Evolutionary conservation across 2,888 invertebrate genomes (phyloP), one percentile per base, ranked within the genome.

Genomic region (Chymomyza amoena): DNA sequence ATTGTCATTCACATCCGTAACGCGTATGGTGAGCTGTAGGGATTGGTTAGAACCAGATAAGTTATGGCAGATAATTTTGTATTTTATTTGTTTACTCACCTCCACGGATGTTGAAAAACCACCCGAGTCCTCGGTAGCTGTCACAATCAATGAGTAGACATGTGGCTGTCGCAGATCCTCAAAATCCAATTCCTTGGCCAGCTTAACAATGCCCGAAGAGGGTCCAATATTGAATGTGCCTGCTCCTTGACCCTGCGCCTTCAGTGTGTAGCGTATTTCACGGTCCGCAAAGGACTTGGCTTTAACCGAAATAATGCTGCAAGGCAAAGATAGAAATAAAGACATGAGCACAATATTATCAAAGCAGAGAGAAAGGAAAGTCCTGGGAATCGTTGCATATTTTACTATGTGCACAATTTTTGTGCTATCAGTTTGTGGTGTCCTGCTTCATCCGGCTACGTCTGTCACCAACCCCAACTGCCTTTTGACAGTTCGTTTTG

Each of bases 281-380:
- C 98, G 95, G 92, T 98, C 98, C 75, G 98, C 98, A 90, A 99
- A 99, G 1, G 98, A 98, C 92, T 98, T 98, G 4, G 99, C 99
- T 93, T 98, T 97, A 77, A 99, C 97, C 50, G 98, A 97, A 91
- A 98, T 97, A 67, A 98, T 98, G 91, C 98, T 98, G 94, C 70
- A 80, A 76, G 61, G 76, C 52, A 67, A 63, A 66, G 18, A 61
- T 57, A 36, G 56, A 65, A 6, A 20, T 61, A 36, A 15, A n/a
- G 39, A 60, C 13, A 66, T 36, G 18, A 66, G 63, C 25, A 63
- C 39, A 45, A 45, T 45, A 45, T 45, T 45, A 45, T 51, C 62
- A 57, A 52, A 61, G n/a, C 62, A 54, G 54, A 67, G 62, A 60
- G 68, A 64, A 61, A 67, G 70, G 66, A 66, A 62, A 50, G 61